Evolutionary conservation across 2,888 invertebrate species (phyloP).

Genomic region (Trypoxylon attenuatum): DNA sequence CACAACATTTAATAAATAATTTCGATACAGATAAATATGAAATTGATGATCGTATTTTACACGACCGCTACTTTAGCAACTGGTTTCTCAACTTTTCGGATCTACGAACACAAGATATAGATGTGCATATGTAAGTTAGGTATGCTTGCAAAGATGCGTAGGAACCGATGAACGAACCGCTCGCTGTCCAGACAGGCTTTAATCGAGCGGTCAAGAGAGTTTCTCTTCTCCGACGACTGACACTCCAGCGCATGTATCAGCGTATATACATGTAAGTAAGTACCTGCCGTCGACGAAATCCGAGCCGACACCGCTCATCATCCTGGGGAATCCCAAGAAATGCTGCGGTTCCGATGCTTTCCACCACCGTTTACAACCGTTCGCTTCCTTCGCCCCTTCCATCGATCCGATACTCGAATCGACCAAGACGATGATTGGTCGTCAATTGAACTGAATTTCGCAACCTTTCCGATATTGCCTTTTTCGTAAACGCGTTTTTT

Average conservation of each 20-base stretch:
- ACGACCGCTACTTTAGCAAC: too few species aligned
- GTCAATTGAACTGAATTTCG: background rate
- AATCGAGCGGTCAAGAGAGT: conserved; percentile 9
- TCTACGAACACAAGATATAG: too few species aligned
- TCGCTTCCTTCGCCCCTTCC: background rate
- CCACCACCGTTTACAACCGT: conserved; percentile 2
- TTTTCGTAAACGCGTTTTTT: too few species aligned
- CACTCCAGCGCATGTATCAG: conserved; percentile 13
- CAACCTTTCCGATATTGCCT: too few species aligned
- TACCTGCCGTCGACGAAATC: conserved; percentile 27
- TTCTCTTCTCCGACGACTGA: conserved; percentile 20
- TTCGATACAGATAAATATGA: too few species aligned
- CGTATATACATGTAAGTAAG: too few species aligned
- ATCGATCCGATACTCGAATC: background rate
- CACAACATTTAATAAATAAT: too few species aligned
- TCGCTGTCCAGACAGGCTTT: background rate
- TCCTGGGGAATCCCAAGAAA: conserved; percentile 31
- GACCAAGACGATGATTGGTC: background rate
- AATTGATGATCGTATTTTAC: too few species aligned
- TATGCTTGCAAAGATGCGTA: too few species aligned
- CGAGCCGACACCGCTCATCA: conserved; percentile 18
- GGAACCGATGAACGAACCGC: too few species aligned
- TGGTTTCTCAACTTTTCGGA: too few species aligned
- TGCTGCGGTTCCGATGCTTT: conserved; percentile 18
- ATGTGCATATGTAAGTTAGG: too few species aligned